Conservation (phyloP, 1,140 invertebrate species). For the Pseudomyrmex dendroicus region DNA sequence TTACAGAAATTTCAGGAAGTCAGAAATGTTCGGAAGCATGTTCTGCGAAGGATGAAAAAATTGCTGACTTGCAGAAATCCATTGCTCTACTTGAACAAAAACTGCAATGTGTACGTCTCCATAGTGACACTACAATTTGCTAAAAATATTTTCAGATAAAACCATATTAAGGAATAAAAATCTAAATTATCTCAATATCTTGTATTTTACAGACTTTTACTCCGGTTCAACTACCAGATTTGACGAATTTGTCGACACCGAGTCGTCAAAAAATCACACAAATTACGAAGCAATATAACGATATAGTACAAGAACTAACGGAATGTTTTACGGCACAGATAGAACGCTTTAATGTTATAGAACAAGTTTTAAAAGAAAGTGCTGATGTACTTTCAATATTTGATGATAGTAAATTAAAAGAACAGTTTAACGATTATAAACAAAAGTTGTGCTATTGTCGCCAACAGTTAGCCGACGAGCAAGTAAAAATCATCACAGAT, state of each 20-base stretch:
- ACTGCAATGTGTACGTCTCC: constrained; percentile 61
- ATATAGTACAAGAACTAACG: constrained; percentile 81
- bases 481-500: constrained; percentile 69
- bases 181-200: constrained; percentile 24
- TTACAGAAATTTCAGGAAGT: not conserved
- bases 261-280: constrained; percentile 76
- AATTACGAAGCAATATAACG: constrained; percentile 84
- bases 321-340: constrained; percentile 69
- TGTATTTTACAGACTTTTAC: constrained; percentile 79
- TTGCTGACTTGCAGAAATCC: constrained; percentile 58
- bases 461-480: constrained; percentile 68
- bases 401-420: constrained; percentile 23
- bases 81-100: constrained; percentile 62
- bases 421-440: constrained; percentile 38
- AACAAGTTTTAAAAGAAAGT: constrained; percentile 71
- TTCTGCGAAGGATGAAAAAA: constrained; percentile 43
- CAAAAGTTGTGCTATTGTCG: constrained; percentile 61
- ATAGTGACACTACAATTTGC: not conserved
- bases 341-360: constrained; percentile 61
- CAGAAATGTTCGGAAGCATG: constrained; percentile 2
- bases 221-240: constrained; percentile 78
- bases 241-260: constrained; percentile 61
- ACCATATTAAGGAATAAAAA: not conserved
- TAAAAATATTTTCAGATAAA: constrained; percentile 14
- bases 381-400: constrained; percentile 63